A percentile compares a stretch with the other conserved stretches of the same genome.
These are phyloP conservation scores for Pipa parva DNA, from an alignment of 2,113 vertebrate species.

Conservation along the genomic window DNA sequence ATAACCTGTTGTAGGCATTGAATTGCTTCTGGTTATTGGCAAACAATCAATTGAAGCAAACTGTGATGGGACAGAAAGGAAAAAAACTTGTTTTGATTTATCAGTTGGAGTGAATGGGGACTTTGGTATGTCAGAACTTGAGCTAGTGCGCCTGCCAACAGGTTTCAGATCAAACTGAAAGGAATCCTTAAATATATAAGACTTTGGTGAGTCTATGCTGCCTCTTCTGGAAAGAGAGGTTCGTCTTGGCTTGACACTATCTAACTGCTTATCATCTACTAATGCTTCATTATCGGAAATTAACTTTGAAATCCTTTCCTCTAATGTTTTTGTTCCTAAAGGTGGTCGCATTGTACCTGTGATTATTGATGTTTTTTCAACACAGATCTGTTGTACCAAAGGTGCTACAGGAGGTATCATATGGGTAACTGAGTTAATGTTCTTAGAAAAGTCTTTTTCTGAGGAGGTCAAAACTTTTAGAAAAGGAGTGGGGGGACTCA, in stretches of 20 bases:
- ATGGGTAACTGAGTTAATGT: conserved; percentile 49
- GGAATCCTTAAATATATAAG: conserved; percentile 98
- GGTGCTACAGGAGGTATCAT: conserved; percentile 57
- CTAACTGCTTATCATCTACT: conserved; percentile 93
- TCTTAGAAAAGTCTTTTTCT: conserved; percentile 76
- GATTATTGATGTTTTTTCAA: conserved; percentile 63
- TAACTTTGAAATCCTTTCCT: conserved; percentile 92
- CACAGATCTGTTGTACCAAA: conserved; percentile 63
- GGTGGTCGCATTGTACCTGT: conserved; percentile 84
- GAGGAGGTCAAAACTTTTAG: conserved; percentile 70
- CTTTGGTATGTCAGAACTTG: conserved; percentile 96
- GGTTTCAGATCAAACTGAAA: conserved; percentile 98
- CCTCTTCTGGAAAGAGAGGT: conserved; percentile 93
- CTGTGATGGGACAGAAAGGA: conserved; percentile 84
- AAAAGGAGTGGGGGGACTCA: conserved; percentile 85
- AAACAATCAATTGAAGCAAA: conserved; percentile 82
- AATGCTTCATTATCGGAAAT: conserved; percentile 97
- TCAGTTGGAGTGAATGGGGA: conserved; percentile 96
- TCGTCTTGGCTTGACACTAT: conserved; percentile 95
- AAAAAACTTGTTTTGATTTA: conserved; percentile 92
- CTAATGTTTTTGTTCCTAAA: conserved; percentile 85
- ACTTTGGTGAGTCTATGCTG: conserved; percentile 96
- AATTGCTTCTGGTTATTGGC: conserved; percentile 96
- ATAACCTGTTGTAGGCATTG: conserved; percentile 91
- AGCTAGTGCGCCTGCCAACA: conserved; percentile 88